Base-by-base conservation (phyloP, 2,797 vertebrate species). In the Taeniopygia guttata region DNA sequence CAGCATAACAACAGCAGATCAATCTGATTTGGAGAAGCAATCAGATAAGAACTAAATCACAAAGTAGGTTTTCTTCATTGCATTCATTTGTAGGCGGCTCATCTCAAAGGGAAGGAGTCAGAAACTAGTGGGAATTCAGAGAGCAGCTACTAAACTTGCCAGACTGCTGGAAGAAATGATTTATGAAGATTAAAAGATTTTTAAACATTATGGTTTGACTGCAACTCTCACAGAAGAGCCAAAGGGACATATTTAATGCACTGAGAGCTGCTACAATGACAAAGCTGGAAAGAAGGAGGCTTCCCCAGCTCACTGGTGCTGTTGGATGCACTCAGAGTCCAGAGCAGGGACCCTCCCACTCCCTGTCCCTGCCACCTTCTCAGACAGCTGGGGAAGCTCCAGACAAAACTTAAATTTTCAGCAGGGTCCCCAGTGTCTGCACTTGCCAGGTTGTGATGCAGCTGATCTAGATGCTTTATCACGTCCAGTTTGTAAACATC, bases 101-200 rank as follows among this genome's bases (percentile, higher is more conserved):
- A 86, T 85, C 69, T 89, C 87, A 52, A 82, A 93, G 77, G 74
- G 29, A 26, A 56, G 62, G 85, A 69, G 27, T 6, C 94, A 87
- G 80, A 76, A 88, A 94, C 69, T 34, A 60, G 48, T 15, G 89
- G 87, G 91, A 95, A 96, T 84, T 86, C 69, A 59, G 76, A 95
- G 75, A 89, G 58, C 45, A 86, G 76, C 91, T 79, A 76, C 92
- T 81, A 78, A 96, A 84, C 91, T 91, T 45, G 70, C 77, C 25
- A 74, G 63, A 79, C 73, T 82, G 87, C 85, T 79, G 74, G 70
- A 91, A 93, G 95, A 95, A 97, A 95, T 94, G 60, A 96, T 96
- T 96, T 94, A 95, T 77, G 91, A 95, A 94, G 89, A 95, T 93
- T 95, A 94, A 96, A 90, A 87, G 93, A 93, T 87, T 84, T 94